Percentiles rank a stretch among this genome's conserved stretches.
Evolutionary conservation across 2,888 invertebrate species (phyloP).

Genomic region (Girardia tigrina): DNA sequence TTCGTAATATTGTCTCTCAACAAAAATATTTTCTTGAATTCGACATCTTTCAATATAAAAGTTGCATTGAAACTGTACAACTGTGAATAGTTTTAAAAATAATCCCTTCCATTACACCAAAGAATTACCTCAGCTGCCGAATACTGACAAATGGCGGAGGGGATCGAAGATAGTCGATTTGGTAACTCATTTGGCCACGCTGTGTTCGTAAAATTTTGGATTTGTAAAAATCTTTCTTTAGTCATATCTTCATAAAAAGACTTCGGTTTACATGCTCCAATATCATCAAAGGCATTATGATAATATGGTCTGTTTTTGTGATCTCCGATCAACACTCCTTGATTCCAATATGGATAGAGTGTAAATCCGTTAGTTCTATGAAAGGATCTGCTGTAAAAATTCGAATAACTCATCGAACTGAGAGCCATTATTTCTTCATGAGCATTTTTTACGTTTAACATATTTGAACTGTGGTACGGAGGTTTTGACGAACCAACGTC

Average conservation of each 20-base stretch:
- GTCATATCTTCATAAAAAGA: neutral
- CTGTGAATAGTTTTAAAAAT: neutral
- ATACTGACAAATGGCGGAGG: neutral
- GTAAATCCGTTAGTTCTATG: neutral
- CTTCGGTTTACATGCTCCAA: neutral
- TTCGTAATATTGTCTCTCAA: neutral
- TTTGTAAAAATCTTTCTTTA: neutral
- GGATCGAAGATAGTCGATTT: neutral
- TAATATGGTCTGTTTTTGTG: neutral
- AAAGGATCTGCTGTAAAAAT: neutral
- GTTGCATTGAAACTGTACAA: slow-evolving; percentile 9
- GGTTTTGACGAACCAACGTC: neutral
- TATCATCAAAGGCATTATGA: neutral
- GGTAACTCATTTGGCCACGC: slow-evolving; percentile 3
- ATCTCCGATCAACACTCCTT: neutral
- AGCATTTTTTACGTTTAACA: neutral
- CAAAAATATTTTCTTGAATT: neutral
- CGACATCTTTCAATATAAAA: neutral
- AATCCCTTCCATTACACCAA: neutral
- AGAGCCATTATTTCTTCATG: neutral
- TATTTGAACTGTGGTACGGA: neutral
- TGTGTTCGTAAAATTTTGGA: neutral
- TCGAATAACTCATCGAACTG: neutral
- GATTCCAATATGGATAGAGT: neutral
- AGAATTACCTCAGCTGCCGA: neutral